Evolutionary conservation across 2,888 invertebrate genomes (phyloP), one percentile per base, ranked within the genome.

Genomic region (Andricus quercusramuli): DNA sequence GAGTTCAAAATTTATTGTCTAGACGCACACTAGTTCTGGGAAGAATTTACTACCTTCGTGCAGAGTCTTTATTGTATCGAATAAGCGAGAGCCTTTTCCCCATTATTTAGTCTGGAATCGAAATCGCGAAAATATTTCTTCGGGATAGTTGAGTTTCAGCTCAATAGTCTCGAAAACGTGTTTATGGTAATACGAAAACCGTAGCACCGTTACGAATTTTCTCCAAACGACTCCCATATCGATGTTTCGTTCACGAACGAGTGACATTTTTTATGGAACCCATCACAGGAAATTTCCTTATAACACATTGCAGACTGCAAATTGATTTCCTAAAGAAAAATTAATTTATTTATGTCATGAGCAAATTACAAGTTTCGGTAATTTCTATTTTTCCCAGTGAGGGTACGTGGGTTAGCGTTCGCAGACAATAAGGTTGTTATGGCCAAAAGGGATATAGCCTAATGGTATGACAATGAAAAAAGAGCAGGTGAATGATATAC

Each of bases 21-120:
- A n/a, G n/a, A 56, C 56, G 56, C n/a, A 56, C 56, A 56, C 56
- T 56, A 56, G 56, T n/a, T 56, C 56, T 11, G n/a, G 56, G 20
- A 56, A 56, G 11, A 56, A 56, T 56, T 56, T 56, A 56, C 56
- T 56, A 56, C 56, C 56, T 56, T 56, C 56, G 56, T 56, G 56
- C n/a, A 8, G n/a, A 56, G 56, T n/a, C n/a, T n/a, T 56, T 56
- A 56, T 56, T 56, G n/a, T 56, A 56, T n/a, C n/a, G 9, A n/a
- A 56, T n/a, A n/a, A 56, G 22, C 56, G 56, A 56, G 56, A 56
- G 56, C 56, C n/a, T 56, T 56, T n/a, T n/a, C 56, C 2, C 56
- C 11, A 56, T 56, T 11, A 56, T 56, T 56, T 56, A 56, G 56
- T 11, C n/a, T n/a, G 56, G 56, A 56, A 56, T 56, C 56, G 56